Conservation (phyloP, 1,140 invertebrate genomes). For the Heliconius himera region DNA sequence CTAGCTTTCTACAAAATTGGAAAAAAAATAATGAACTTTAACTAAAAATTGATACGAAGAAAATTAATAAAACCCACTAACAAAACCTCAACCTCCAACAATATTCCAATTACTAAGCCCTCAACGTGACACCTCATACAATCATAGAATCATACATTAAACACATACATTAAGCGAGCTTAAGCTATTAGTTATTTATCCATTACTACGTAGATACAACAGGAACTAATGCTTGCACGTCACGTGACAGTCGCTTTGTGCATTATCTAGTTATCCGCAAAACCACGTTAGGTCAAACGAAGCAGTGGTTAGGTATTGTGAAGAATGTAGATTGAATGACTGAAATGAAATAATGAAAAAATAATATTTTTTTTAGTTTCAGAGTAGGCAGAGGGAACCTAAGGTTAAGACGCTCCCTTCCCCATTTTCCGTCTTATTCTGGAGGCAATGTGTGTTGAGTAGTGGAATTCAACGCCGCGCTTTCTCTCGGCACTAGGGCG, state of each 20-base stretch:
- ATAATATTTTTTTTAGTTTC: no score
- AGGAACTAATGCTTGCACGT: conserved; percentile 23
- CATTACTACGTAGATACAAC: conserved; percentile 12
- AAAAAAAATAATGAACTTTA: no score
- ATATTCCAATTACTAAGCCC: neutral
- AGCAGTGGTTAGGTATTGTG: neutral
- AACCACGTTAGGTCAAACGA: conserved; percentile 17
- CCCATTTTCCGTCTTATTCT: no score
- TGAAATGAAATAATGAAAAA: no score
- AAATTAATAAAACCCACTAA: no score
- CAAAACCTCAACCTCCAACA: neutral
- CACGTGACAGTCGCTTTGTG: conserved; percentile 33
- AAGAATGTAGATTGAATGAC: neutral
- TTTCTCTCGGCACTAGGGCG: no score
- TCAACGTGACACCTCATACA: neutral
- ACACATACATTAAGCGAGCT: conserved; percentile 22
- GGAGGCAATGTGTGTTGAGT: no score
- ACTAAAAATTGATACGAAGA: no score
- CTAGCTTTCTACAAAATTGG: no score
- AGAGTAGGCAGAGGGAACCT: no score
- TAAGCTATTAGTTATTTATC: conserved; percentile 29
- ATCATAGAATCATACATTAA: neutral
- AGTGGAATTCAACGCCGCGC: no score
- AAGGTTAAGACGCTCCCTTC: no score
- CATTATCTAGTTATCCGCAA: conserved; percentile 31